Conservation (phyloP, 2,113 vertebrate species). For the Ginglymostoma cirratum region DNA sequence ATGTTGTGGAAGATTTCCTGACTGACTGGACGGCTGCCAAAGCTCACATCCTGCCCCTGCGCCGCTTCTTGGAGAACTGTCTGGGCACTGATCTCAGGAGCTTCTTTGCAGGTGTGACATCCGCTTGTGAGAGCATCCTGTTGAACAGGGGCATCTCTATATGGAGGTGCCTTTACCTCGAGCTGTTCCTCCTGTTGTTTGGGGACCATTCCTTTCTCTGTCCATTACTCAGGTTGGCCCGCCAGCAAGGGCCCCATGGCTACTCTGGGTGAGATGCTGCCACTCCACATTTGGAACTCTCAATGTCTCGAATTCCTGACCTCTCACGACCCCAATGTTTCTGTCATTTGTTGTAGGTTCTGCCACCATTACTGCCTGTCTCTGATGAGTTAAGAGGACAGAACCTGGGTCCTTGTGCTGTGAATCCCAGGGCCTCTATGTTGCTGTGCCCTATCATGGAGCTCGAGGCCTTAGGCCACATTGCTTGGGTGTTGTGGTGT, state of each 20-base stretch:
- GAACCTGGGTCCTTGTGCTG: background rate
- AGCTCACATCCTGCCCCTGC: slow-evolving; percentile 80
- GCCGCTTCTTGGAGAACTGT: slow-evolving; percentile 88
- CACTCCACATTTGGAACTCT: background rate
- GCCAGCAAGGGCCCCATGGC: background rate
- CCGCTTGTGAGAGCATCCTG: background rate
- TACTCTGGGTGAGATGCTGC: background rate
- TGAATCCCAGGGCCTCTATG: background rate
- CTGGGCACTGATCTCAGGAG: slow-evolving; percentile 75
- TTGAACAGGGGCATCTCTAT: background rate
- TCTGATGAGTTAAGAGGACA: background rate
- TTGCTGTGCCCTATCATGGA: background rate
- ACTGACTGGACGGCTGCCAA: slow-evolving; percentile 83
- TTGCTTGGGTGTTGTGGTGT: background rate
- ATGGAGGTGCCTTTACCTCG: background rate
- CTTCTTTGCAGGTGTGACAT: slow-evolving; percentile 80
- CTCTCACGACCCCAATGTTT: background rate
- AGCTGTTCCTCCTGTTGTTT: background rate
- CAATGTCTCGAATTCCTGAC: no score
- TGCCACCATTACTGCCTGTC: no score
- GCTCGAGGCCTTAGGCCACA: background rate
- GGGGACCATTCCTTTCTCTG: background rate
- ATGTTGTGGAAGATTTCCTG: slow-evolving; percentile 90
- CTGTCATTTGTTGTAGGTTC: background rate
- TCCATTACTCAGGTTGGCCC: background rate